These are phyloP conservation scores for Pocillopora verrucosa DNA, from an alignment of 64 coral and sea anemone species.

Conservation along the genomic window DNA sequence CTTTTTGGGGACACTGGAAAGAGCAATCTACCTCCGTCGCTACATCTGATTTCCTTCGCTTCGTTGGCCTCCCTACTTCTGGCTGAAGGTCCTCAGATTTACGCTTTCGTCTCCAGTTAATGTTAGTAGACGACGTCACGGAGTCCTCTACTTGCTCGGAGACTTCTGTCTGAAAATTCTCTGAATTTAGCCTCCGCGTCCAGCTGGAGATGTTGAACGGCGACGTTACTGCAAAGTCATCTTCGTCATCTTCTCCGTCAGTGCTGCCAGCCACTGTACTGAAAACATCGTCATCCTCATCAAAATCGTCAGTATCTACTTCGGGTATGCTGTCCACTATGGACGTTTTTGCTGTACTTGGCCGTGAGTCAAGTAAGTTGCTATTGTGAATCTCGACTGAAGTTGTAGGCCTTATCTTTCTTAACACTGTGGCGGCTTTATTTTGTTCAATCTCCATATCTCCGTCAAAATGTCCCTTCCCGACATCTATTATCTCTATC, in stretches of 20 bases:
- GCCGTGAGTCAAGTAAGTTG: not conserved
- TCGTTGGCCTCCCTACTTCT: too few species aligned
- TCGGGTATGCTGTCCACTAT: not conserved
- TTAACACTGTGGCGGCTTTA: not conserved
- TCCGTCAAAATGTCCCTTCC: not conserved
- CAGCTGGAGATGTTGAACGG: slow-evolving; percentile 34
- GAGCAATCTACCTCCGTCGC: not conserved
- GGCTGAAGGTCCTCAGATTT: too few species aligned
- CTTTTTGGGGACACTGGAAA: not conserved
- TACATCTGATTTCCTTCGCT: not conserved
- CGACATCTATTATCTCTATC: not conserved
- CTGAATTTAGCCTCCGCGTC: slow-evolving; percentile 42
- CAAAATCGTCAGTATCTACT: not conserved
- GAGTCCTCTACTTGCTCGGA: not conserved
- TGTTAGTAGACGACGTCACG: too few species aligned
- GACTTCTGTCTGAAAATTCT: slow-evolving; percentile 31
- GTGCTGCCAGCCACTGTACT: slow-evolving; percentile 57
- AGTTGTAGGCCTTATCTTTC: slow-evolving; percentile 22
- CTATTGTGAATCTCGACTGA: not conserved
- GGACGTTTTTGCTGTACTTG: not conserved
- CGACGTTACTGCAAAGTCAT: not conserved
- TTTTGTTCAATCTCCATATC: not conserved
- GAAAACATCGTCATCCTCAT: slow-evolving; percentile 35
- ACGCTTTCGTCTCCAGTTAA: too few species aligned
- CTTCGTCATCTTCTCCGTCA: slow-evolving; percentile 47